Base-by-base conservation (phyloP, 2,888 invertebrate genomes). In the Trisateles emortualis region DNA sequence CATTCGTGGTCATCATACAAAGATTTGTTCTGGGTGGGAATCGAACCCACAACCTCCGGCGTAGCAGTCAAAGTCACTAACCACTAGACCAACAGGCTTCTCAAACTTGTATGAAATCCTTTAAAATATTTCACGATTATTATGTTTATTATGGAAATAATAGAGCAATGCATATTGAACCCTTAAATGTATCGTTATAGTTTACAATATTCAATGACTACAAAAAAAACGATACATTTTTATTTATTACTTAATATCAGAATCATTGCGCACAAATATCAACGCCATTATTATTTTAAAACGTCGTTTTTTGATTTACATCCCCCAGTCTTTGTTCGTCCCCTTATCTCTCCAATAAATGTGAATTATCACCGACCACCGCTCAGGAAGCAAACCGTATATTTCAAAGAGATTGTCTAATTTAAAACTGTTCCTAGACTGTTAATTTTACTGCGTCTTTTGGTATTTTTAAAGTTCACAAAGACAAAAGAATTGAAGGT, bases 341-440 rank as follows among this genome's bases (percentile, higher is more conserved):
- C 76, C 76, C 85, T 90, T 90, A 90, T 90, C 90, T 84, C 78
- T 78, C 85, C 88, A 90, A 90, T 90, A 89, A 91, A 86, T 64
- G 83, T 90, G 88, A 91, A 76, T 87, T 90, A 91, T 88, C 76
- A 82, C 70, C 78, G 73, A 78, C 81, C 83, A 79, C 81, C 84
- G 87, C 74, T 84, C 83, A 76, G 78, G 77, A 83, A 83, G 74
- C 77, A 75, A 72, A 67, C 66, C 71, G 76, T 78, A 84, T 90
- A 88, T 88, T 81, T 89, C 87, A 90, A 78, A 86, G 79, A 87
- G 87, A 89, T 87, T 87, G 86, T 87, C 88, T 88, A 85, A 90
- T 88, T 89, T 89, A 81, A 88, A 89, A 88, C 81, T 80, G 79
- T 77, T 81, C 78, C 78, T 74, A 77, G 67, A 68, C 72, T 77